phyloP scores from a whole-genome alignment of 2,888 invertebrate species.

The Drosophila koepferae region DNA sequence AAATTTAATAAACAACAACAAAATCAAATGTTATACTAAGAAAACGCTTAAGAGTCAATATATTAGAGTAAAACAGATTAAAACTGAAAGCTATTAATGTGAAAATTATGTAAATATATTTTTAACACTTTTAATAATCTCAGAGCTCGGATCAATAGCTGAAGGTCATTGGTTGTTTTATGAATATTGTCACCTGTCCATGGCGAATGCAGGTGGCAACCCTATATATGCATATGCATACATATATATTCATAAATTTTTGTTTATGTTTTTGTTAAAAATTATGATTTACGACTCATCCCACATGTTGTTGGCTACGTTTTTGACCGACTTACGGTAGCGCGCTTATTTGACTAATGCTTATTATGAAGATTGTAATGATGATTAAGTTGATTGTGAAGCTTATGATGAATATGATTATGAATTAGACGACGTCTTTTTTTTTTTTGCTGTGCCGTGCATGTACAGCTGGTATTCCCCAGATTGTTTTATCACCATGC shows the following conservation, averaged over 20 bases:
- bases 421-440: conserved; percentile 11
- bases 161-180: conserved; percentile 17
- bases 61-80: conserved; percentile 3
- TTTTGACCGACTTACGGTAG: conserved; percentile 55
- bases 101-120: conserved; percentile 32
- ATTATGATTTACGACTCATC: conserved; percentile 51
- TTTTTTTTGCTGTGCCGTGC: not conserved
- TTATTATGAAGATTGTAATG: conserved; percentile 15
- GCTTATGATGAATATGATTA: conserved; percentile 6
- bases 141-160: conserved; percentile 4
- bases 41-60: not conserved
- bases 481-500: conserved; percentile 41
- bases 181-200: conserved; percentile 17
- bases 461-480: conserved; percentile 42
- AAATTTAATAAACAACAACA: not conserved
- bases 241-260: conserved; percentile 12
- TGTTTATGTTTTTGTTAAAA: conserved; percentile 12
- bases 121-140: conserved; percentile 21
- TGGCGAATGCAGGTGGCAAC: not conserved
- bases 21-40: not conserved
- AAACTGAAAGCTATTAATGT: conserved; percentile 25
- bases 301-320: conserved; percentile 38
- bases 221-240: conserved; percentile 1
- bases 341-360: conserved; percentile 22
- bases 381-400: conserved; percentile 18